Evolutionary conservation across 2,888 invertebrate species (phyloP).

Genomic region (Cotesia congregata): DNA sequence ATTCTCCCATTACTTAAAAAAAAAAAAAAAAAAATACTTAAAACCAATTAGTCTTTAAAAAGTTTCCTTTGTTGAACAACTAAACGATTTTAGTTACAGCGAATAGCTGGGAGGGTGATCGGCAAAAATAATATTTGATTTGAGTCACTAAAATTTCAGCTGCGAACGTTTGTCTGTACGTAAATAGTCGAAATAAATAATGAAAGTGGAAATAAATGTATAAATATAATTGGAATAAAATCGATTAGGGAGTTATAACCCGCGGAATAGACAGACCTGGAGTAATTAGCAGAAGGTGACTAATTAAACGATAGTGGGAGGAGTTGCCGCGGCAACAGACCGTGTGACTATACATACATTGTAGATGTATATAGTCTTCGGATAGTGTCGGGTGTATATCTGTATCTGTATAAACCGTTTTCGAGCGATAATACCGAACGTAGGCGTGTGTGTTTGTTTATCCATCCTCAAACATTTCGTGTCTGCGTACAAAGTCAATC

Average conservation of each 20-base stretch:
- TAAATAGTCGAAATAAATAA: slow-evolving; percentile 11
- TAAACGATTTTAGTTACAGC: no score
- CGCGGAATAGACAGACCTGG: slow-evolving; percentile 29
- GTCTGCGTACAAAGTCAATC: slow-evolving; percentile 38
- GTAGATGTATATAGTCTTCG: slow-evolving; percentile 20
- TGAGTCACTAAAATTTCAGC: no score
- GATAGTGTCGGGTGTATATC: slow-evolving; percentile 8
- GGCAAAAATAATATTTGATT: no score
- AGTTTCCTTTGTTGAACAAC: no score
- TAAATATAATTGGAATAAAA: neutral
- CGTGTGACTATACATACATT: slow-evolving; percentile 35
- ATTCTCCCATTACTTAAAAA: no score
- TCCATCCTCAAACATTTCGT: slow-evolving; percentile 39
- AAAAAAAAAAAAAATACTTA: no score
- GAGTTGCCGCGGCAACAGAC: slow-evolving; percentile 40
- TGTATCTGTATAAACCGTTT: slow-evolving; percentile 6
- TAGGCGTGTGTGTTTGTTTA: slow-evolving; percentile 32
- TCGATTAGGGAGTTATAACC: slow-evolving; percentile 37
- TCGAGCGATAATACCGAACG: neutral
- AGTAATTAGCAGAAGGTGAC: slow-evolving; percentile 44
- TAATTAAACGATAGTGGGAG: slow-evolving; percentile 41
- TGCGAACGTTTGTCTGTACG: no score
- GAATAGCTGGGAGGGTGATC: no score
- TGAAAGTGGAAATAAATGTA: slow-evolving; percentile 11
- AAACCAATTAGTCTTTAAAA: no score